A percentile compares a stretch with the other conserved stretches of the same genome.
These are phyloP conservation scores for Ranitomeya variabilis DNA, from an alignment of 2,113 vertebrate genomes.

Conservation along the genomic window DNA sequence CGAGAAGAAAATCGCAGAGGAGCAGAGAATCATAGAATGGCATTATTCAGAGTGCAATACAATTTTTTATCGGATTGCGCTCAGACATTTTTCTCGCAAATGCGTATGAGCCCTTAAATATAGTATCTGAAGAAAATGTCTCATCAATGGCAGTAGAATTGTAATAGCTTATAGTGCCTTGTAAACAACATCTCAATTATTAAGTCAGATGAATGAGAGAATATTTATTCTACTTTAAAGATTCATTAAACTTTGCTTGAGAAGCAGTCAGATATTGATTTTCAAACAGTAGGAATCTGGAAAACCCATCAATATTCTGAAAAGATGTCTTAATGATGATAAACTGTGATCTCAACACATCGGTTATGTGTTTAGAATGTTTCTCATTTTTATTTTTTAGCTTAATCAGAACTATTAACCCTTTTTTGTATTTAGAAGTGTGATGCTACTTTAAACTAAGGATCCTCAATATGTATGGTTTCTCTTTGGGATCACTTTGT, in stretches of 20 bases:
- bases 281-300: slow-evolving; percentile 9
- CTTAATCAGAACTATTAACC: neutral
- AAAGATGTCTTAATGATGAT: slow-evolving; percentile 19
- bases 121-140: neutral
- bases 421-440: no score
- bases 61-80: no score
- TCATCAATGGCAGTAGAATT: neutral
- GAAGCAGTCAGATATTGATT: slow-evolving; percentile 32
- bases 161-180: neutral
- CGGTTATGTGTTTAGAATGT: neutral
- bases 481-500: no score
- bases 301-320: slow-evolving; percentile 21
- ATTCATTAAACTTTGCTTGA: slow-evolving; percentile 9
- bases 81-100: no score
- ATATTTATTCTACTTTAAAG: slow-evolving; percentile 13
- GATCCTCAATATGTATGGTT: no score
- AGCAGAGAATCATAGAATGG: no score
- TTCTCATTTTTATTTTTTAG: neutral
- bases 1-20: no score
- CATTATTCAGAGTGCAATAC: no score
- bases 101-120: no score
- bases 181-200: slow-evolving; percentile 28
- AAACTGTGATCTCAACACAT: slow-evolving; percentile 9
- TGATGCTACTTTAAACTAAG: no score
- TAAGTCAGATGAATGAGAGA: slow-evolving; percentile 22